A percentile compares a stretch with the other conserved stretches of the same genome.
Evolutionary conservation across 2,113 vertebrate genomes (phyloP).

Genomic region (Chaenocephalus aceratus): DNA sequence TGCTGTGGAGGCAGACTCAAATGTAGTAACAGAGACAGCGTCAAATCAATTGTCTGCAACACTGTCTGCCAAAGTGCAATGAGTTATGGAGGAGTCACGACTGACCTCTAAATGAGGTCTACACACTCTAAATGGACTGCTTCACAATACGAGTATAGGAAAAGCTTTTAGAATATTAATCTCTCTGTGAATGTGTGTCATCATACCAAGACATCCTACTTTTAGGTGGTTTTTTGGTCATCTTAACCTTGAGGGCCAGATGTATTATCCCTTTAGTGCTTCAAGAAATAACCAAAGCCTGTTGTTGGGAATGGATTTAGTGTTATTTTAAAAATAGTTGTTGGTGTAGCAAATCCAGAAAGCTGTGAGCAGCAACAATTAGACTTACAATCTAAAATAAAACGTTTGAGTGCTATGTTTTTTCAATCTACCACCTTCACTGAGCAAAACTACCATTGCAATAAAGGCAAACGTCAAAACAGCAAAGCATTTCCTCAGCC

Average conservation of each 20-base stretch:
- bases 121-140: conserved; percentile 6
- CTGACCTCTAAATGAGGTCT: conserved; percentile 27
- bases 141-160: background rate
- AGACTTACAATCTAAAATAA: background rate
- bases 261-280: background rate
- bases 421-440: background rate
- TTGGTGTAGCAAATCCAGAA: background rate
- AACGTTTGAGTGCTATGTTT: background rate
- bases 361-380: background rate
- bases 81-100: conserved; percentile 28
- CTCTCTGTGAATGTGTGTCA: background rate
- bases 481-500: background rate
- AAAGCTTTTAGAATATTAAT: conserved; percentile 2
- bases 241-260: background rate
- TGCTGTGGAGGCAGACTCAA: conserved; percentile 47
- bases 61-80: conserved; percentile 28
- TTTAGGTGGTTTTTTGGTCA: background rate
- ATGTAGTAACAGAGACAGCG: conserved; percentile 39
- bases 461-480: background rate
- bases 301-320: background rate
- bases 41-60: conserved; percentile 53
- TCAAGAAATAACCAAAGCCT: background rate
- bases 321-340: background rate
- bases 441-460: background rate
- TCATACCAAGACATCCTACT: background rate